Conservation (phyloP, 2,113 vertebrate genomes). For the Leptodactylus fuscus region DNA sequence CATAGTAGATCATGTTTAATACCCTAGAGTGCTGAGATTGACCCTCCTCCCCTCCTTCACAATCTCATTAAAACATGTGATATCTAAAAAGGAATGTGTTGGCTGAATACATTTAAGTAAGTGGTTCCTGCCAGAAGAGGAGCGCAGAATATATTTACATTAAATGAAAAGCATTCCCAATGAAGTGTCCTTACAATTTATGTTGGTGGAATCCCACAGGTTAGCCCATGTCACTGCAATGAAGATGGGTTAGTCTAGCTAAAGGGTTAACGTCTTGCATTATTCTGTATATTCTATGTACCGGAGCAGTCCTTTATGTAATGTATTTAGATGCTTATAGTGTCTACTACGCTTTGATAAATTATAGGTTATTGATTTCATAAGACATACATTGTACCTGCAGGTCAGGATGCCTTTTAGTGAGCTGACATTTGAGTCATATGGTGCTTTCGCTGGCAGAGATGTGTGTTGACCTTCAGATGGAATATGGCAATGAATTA, state of each 20-base stretch:
- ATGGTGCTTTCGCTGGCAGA: neutral
- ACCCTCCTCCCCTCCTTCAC: neutral
- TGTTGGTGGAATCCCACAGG: neutral
- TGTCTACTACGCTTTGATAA: neutral
- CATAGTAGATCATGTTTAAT: conserved; percentile 47
- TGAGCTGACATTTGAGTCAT: neutral
- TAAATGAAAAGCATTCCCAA: conserved; percentile 21
- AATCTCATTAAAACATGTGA: conserved; percentile 50
- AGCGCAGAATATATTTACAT: conserved; percentile 16
- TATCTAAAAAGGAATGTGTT: conserved; percentile 42
- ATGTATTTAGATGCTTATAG: too few species aligned
- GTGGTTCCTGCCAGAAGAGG: conserved; percentile 9
- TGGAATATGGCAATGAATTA: neutral
- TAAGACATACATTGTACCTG: neutral
- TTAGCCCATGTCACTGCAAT: conserved; percentile 1
- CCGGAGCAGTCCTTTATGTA: neutral
- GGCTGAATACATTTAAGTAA: conserved; percentile 26
- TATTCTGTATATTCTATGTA: neutral
- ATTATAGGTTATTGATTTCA: conserved; percentile 23
- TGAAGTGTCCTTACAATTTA: conserved; percentile 25
- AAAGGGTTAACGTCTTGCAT: neutral
- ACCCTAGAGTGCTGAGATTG: conserved; percentile 34
- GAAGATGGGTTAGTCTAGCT: neutral
- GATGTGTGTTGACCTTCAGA: neutral
- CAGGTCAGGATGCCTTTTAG: conserved; percentile 11